Percentiles rank a stretch among this genome's conserved stretches.
phyloP scores from a whole-genome alignment of 2,797 vertebrate genomes.

The Periophthalmus magnuspinnatus region DNA sequence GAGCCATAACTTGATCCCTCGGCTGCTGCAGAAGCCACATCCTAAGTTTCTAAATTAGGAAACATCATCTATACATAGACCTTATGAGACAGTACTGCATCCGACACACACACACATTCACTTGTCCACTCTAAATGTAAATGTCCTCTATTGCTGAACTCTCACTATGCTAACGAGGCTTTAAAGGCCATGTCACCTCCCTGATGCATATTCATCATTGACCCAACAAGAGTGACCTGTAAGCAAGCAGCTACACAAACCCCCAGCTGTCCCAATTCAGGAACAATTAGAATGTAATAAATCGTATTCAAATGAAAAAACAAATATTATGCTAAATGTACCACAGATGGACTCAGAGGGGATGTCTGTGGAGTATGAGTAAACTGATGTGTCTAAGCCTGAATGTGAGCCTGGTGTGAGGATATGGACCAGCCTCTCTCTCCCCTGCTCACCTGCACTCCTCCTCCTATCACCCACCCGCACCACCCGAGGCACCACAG shows the following conservation, averaged over 20 bases:
- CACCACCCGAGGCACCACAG: slow-evolving; percentile 22
- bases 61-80: slow-evolving; percentile 72
- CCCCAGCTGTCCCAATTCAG: neutral
- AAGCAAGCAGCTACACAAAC: slow-evolving; percentile 55
- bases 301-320: neutral
- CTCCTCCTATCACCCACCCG: slow-evolving; percentile 21
- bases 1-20: slow-evolving; percentile 69
- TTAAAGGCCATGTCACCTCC: slow-evolving; percentile 71
- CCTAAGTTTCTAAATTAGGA: slow-evolving; percentile 76
- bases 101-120: slow-evolving; percentile 25
- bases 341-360: no score
- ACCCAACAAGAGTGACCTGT: slow-evolving; percentile 66
- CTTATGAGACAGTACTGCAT: slow-evolving; percentile 59
- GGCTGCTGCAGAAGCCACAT: slow-evolving; percentile 74
- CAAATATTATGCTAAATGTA: neutral
- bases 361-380: no score
- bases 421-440: slow-evolving; percentile 9
- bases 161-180: slow-evolving; percentile 76
- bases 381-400: no score
- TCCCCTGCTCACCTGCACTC: slow-evolving; percentile 48
- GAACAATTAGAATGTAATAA: slow-evolving; percentile 14
- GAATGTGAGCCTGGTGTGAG: no score
- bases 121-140: slow-evolving; percentile 65
- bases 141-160: slow-evolving; percentile 72
- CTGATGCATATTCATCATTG: slow-evolving; percentile 74